Percentiles rank a stretch among this genome's conserved stretches.
Conservation (phyloP, 2,888 invertebrate genomes). For the Cybosia mesomella region DNA sequence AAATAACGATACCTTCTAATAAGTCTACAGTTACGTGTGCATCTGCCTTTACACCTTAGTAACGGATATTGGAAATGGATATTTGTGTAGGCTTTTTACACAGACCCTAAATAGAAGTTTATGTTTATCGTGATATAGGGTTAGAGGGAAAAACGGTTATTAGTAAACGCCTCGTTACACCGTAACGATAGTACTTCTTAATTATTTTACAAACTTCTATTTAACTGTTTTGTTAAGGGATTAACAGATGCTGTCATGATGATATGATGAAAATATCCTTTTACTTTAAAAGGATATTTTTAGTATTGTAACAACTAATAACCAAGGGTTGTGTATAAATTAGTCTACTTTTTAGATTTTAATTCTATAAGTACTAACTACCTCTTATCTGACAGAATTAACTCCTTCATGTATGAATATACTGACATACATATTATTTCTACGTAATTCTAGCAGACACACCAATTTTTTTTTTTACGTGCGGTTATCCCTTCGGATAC, state of each 20-base stretch:
- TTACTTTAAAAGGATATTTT: not conserved
- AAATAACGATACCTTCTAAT: not conserved
- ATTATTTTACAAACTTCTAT: slow-evolving; percentile 27
- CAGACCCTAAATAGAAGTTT: slow-evolving; percentile 39
- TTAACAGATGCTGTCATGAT: not conserved
- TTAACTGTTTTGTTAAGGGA: slow-evolving; percentile 2
- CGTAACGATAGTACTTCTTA: slow-evolving; percentile 23
- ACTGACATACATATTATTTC: too few relatives aligned
- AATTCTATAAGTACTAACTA: not conserved
- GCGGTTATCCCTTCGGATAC: too few relatives aligned
- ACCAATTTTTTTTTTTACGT: too few relatives aligned
- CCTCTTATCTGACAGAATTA: too few relatives aligned
- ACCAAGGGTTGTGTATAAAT: not conserved
- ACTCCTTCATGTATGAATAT: too few relatives aligned
- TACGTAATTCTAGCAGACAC: too few relatives aligned
- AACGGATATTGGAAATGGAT: slow-evolving; percentile 39
- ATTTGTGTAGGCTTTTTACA: slow-evolving; percentile 41
- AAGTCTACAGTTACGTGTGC: slow-evolving; percentile 6
- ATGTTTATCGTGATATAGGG: slow-evolving; percentile 43
- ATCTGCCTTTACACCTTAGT: slow-evolving; percentile 21
- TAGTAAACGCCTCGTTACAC: slow-evolving; percentile 34
- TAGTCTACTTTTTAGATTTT: not conserved
- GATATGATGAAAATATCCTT: too few relatives aligned
- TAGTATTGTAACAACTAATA: not conserved
- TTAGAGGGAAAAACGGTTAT: slow-evolving; percentile 40